Base-by-base conservation (phyloP, 2,113 vertebrate species). In the Mugil cephalus region DNA sequence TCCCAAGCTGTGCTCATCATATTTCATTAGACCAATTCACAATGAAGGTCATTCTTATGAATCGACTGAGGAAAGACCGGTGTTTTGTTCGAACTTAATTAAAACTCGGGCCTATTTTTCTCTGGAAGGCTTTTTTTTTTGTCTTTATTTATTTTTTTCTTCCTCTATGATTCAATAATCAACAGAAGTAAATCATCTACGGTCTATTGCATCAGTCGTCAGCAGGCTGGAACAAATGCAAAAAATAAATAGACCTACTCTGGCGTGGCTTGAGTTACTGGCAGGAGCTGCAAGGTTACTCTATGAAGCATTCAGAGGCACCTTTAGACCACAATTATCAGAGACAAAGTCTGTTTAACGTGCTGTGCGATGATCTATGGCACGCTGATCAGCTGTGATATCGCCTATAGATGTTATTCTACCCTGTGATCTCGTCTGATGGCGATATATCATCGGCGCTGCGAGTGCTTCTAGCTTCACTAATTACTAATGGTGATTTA, bases 401-500 rank as follows among this genome's bases (percentile, higher is more conserved):
- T 72, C 54, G 53, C 50, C 80, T 46, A 45, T 19, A 62, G 48
- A 69, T 77, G 65, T 73, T 65, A 48, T 75, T 88, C 73, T 67
- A 75, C 67, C 48, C 68, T 54, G 53, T 79, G 70, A 89, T 74
- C 63, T 52, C 69, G 24, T 77, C 42, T 60, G 51, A 85, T 88
- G 71, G 79, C 70, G 62, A 51, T 66, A 74, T 76, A 74, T 74
- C 77, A 59, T 71, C 40, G 6, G 71, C 50, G 55, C 70, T 46
- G 70, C 51, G 66, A 1, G 58, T 85, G 58, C 75, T 24, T 51
- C 74, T 42, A 50, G 79, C 74, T 76, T 84, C 63, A 76, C 87
- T 92, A 91, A 92, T 92, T 92, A 87, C 72, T 82, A 80, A 88
- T 67, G 80, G 84, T 89, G 89, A 89, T 92, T 92, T 89, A 91